Percentiles rank a stretch among this genome's conserved stretches.
Conservation (phyloP, 2,888 invertebrate genomes). For the Thymelicus sylvestris region DNA sequence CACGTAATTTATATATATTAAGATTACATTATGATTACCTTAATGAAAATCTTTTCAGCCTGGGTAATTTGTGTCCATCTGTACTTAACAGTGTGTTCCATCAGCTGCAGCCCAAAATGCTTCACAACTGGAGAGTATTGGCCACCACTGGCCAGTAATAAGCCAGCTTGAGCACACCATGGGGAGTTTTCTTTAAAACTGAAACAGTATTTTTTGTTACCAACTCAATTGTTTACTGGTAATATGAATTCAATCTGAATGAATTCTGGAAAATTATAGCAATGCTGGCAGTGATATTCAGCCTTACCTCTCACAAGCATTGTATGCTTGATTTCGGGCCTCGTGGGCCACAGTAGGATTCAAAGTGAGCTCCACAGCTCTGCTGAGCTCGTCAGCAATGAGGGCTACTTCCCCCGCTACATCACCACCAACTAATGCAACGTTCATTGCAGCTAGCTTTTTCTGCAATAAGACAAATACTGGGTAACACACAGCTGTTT, state of each 20-base stretch:
- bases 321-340: slow-evolving; percentile 92
- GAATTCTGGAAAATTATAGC: neutral
- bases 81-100: slow-evolving; percentile 97
- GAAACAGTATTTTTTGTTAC: slow-evolving; percentile 41
- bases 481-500: slow-evolving; percentile 10
- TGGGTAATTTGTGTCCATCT: slow-evolving; percentile 95
- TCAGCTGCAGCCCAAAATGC: slow-evolving; percentile 96
- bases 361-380: slow-evolving; percentile 93
- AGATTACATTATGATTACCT: slow-evolving; percentile 76
- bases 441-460: slow-evolving; percentile 66
- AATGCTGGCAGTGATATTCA: neutral
- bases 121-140: slow-evolving; percentile 91
- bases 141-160: slow-evolving; percentile 90
- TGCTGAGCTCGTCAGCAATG: slow-evolving; percentile 90
- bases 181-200: slow-evolving; percentile 94
- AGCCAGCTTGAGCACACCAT: slow-evolving; percentile 93
- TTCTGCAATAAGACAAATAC: slow-evolving; percentile 41
- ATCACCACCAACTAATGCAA: slow-evolving; percentile 63
- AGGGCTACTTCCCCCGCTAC: slow-evolving; percentile 87
- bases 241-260: too few species aligned
- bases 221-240: neutral
- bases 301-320: slow-evolving; percentile 89
- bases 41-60: slow-evolving; percentile 94
- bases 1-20: too few species aligned
- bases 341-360: slow-evolving; percentile 91